Conservation (phyloP, 2,113 vertebrate genomes). For the Phalacrocorax carbo region DNA sequence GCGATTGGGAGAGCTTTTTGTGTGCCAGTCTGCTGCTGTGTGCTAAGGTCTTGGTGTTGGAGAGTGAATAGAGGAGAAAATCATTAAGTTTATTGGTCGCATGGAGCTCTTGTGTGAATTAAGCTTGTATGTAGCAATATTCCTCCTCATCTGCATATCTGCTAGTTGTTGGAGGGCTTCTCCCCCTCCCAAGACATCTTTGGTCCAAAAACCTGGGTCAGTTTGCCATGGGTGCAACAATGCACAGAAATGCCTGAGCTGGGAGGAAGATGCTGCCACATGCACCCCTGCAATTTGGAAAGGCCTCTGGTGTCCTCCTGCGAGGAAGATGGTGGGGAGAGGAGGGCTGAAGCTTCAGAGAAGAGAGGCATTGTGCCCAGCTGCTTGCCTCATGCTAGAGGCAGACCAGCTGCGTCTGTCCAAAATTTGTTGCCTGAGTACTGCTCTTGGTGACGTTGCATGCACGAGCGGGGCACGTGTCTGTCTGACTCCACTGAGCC, state of each 20-base stretch:
- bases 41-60: neutral
- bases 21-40: neutral
- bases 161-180: neutral
- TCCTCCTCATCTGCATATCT: neutral
- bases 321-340: fast-evolving
- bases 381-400: fast-evolving
- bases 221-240: neutral
- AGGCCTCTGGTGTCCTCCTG: neutral
- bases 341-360: neutral
- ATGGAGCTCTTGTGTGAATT: neutral
- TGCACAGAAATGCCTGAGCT: neutral
- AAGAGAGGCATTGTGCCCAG: neutral
- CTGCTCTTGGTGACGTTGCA: neutral
- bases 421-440: fast-evolving
- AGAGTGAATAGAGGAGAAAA: neutral
- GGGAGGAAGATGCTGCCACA: neutral
- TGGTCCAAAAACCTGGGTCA: neutral
- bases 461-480: fast-evolving
- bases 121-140: neutral
- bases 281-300: fast-evolving
- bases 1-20: slow-evolving; percentile 30
- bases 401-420: neutral
- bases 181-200: neutral
- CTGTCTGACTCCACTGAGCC: neutral
- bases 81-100: neutral